These are phyloP conservation scores for Euphysa ruthae DNA, from an alignment of 30 jellyfish, hydroid and myxozoan species.

Conservation along the genomic window DNA sequence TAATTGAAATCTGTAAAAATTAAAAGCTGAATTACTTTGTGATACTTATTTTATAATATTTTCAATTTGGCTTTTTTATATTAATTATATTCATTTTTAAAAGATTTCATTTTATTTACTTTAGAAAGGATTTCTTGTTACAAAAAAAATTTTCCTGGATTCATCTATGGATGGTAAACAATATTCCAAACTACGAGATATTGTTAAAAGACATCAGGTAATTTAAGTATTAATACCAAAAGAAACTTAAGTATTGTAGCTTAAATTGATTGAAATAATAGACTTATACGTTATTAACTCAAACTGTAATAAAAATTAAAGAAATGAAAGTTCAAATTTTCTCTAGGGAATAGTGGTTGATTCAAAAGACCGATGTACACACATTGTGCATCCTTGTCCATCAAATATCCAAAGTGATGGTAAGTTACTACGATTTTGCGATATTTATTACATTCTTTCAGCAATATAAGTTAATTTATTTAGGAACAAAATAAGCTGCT, in stretches of 20 bases:
- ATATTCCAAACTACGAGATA: constrained; percentile 45
- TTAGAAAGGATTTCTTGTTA: constrained; percentile 60
- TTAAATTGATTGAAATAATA: no score
- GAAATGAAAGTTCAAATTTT: background rate
- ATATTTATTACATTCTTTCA: no score
- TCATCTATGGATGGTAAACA: constrained; percentile 59
- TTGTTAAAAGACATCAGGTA: constrained; percentile 88
- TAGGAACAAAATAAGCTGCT: no score
- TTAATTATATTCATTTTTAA: no score
- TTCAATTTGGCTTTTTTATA: no score
- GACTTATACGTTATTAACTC: no score
- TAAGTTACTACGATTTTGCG: constrained; percentile 1
- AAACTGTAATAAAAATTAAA: no score
- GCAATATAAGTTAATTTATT: no score
- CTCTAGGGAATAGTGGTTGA: constrained; percentile 72
- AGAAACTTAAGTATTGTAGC: background rate
- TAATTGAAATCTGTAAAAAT: no score
- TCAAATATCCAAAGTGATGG: constrained; percentile 45
- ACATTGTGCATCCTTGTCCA: constrained; percentile 69
- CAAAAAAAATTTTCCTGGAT: constrained; percentile 51
- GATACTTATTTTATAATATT: no score
- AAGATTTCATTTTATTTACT: background rate
- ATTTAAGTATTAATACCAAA: no score
- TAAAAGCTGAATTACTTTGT: no score
- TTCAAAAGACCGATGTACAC: constrained; percentile 64